Evolutionary conservation across 2,113 vertebrate species (phyloP).

Genomic region (Ageneiosus marmoratus): DNA sequence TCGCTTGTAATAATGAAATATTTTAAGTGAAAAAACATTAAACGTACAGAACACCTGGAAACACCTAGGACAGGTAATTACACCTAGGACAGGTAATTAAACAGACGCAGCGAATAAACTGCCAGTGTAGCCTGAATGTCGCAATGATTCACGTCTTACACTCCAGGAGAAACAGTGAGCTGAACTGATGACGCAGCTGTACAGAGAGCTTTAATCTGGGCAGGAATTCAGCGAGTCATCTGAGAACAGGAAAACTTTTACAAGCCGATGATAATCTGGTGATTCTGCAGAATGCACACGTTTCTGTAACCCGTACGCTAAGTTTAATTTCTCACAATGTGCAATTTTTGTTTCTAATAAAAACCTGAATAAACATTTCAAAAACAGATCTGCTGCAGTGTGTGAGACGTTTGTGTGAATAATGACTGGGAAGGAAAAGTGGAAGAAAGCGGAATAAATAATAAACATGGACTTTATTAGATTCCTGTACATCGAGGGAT

Average conservation of each 20-base stretch:
- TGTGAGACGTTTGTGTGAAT: neutral
- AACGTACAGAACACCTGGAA: neutral
- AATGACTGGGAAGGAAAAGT: neutral
- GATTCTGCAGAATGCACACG: slow-evolving; percentile 27
- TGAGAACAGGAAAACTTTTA: neutral
- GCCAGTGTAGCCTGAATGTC: too few relatives aligned
- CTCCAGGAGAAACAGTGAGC: neutral
- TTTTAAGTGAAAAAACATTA: too few relatives aligned
- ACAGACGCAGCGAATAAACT: neutral
- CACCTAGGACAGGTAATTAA: neutral
- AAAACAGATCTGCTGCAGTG: slow-evolving; percentile 34
- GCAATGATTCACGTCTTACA: neutral
- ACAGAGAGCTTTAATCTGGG: neutral
- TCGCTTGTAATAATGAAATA: too few relatives aligned
- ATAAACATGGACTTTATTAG: slow-evolving; percentile 72
- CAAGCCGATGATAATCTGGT: neutral
- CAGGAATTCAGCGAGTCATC: neutral
- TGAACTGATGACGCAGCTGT: neutral
- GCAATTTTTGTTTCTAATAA: slow-evolving; percentile 59
- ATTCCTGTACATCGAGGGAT: slow-evolving; percentile 66
- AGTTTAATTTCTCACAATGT: slow-evolving; percentile 55
- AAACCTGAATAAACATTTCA: slow-evolving; percentile 71
- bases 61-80: neutral
- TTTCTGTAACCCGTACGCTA: slow-evolving; percentile 45
- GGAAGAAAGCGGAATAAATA: slow-evolving; percentile 34